Percentiles rank a stretch among this genome's conserved stretches.
These are phyloP conservation scores for western clawed frog (Xenopus tropicalis) DNA, from an alignment of 2,113 vertebrate genomes.

Conservation along the genomic window UCB_Xtro_10.0 CM004444.2:177364501-177365000, in stretches of 20 bases:
- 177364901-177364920: too few relatives aligned
- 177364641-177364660: slow-evolving; percentile 61
- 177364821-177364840: too few relatives aligned
- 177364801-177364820: too few relatives aligned
- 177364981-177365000: too few relatives aligned
- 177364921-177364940: too few relatives aligned
- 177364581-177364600: slow-evolving; percentile 18
- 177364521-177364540: slow-evolving; percentile 48
- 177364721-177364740: slow-evolving; percentile 22
- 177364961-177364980: too few relatives aligned
- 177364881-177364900: too few relatives aligned
- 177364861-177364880: too few relatives aligned
- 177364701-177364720: slow-evolving; percentile 66
- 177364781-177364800: too few relatives aligned
- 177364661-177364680: slow-evolving; percentile 72
- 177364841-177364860: too few relatives aligned
- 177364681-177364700: slow-evolving; percentile 72
- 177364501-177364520: slow-evolving; percentile 58
- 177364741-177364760: slow-evolving; percentile 19
- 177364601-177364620: slow-evolving; percentile 30
- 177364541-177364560: slow-evolving; percentile 1
- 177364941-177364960: too few relatives aligned
- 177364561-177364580: slow-evolving; percentile 12
- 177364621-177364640: slow-evolving; percentile 40
- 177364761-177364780: neutral